These are phyloP conservation scores for Numenius arquata DNA, from an alignment of 2,113 vertebrate genomes.

Conservation along the genomic window DNA sequence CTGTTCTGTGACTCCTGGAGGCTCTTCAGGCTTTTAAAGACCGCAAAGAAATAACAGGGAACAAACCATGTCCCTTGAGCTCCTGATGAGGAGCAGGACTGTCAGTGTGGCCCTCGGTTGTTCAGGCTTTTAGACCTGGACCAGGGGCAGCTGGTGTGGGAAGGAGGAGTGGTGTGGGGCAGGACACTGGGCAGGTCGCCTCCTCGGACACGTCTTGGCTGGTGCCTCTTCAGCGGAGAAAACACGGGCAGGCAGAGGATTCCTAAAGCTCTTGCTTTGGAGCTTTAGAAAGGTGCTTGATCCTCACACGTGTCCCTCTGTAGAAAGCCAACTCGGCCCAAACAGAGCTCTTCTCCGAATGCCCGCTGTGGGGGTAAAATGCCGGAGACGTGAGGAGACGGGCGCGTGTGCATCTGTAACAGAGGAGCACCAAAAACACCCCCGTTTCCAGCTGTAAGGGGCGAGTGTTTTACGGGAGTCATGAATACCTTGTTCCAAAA, in stretches of 20 bases:
- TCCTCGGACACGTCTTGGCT: rapidly evolving
- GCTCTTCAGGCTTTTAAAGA: neutral
- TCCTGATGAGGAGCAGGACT: neutral
- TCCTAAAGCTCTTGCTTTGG: neutral
- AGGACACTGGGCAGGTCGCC: neutral
- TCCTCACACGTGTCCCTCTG: rapidly evolving
- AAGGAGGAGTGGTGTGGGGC: neutral
- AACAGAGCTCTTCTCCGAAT: neutral
- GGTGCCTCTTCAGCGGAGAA: neutral
- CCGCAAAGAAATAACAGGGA: neutral
- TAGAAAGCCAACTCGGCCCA: rapidly evolving
- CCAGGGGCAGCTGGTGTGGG: neutral
- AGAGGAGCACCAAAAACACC: neutral
- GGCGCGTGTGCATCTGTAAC: neutral
- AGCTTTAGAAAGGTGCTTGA: neutral
- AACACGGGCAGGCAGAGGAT: neutral
- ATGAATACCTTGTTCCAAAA: rapidly evolving
- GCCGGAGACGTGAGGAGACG: rapidly evolving
- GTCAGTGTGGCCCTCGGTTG: rapidly evolving
- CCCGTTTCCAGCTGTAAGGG: neutral
- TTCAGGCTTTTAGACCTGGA: neutral
- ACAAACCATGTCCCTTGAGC: neutral
- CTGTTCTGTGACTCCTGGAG: neutral
- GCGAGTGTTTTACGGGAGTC: neutral
- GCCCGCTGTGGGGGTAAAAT: neutral